Conservation (phyloP, 2,113 vertebrate species). For the Platysternon megacephalum region DNA sequence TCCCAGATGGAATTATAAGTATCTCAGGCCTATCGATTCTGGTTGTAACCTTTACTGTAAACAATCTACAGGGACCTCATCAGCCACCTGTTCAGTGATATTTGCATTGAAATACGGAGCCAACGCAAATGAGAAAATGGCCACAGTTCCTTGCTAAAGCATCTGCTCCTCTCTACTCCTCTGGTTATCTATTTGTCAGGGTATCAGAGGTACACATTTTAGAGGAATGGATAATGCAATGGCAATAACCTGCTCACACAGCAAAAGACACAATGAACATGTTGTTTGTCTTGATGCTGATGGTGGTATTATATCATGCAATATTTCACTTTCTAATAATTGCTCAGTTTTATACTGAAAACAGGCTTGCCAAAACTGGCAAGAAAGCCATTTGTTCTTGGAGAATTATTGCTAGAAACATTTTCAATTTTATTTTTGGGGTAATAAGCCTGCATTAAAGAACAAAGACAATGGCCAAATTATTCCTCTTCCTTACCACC, state of each 20-base stretch:
- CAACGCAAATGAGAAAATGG: slow-evolving; percentile 68
- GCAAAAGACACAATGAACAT: slow-evolving; percentile 25
- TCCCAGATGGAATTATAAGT: slow-evolving; percentile 58
- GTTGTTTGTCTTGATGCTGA: slow-evolving; percentile 53
- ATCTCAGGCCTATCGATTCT: slow-evolving; percentile 67
- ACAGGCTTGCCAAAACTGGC: slow-evolving; percentile 60
- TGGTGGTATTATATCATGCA: slow-evolving; percentile 41
- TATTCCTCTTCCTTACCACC: slow-evolving; percentile 34
- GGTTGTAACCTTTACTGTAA: slow-evolving; percentile 70
- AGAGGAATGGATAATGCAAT: slow-evolving; percentile 41
- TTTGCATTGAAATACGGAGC: slow-evolving; percentile 69
- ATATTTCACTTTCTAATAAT: slow-evolving; percentile 74
- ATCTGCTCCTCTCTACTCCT: slow-evolving; percentile 59
- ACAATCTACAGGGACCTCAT: slow-evolving; percentile 61
- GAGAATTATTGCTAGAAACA: slow-evolving; percentile 59
- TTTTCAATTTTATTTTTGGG: slow-evolving; percentile 58
- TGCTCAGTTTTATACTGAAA: slow-evolving; percentile 71
- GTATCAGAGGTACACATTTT: slow-evolving; percentile 48
- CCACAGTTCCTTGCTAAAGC: slow-evolving; percentile 62
- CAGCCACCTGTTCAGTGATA: slow-evolving; percentile 70
- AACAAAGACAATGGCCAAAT: slow-evolving; percentile 56
- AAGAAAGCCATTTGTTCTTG: slow-evolving; percentile 62
- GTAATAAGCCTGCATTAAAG: slow-evolving; percentile 57
- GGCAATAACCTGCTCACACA: slow-evolving; percentile 12
- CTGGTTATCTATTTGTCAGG: slow-evolving; percentile 42